phyloP scores from a whole-genome alignment of 2,797 vertebrate genomes.

The Clamator glandarius region DNA sequence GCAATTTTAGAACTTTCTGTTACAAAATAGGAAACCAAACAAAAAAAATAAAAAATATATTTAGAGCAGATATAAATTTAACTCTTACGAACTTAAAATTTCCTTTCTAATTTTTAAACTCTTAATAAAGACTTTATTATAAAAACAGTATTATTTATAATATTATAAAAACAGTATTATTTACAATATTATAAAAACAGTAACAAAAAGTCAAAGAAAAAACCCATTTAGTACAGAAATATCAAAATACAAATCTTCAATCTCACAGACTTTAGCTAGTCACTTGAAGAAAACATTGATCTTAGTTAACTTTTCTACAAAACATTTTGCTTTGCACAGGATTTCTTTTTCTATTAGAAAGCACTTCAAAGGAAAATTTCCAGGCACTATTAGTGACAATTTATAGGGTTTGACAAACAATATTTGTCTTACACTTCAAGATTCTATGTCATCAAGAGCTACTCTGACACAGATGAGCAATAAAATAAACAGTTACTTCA shows the following conservation, averaged over 20 bases:
- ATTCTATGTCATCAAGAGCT: constrained; percentile 5
- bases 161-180: background rate
- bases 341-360: background rate
- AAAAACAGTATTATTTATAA: background rate
- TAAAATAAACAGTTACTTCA: constrained; percentile 46
- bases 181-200: background rate
- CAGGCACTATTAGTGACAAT: background rate
- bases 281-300: background rate
- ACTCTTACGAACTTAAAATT: background rate
- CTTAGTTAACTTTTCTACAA: background rate
- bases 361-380: background rate
- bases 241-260: background rate
- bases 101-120: background rate
- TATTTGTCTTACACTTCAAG: constrained; percentile 4
- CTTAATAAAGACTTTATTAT: background rate
- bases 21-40: background rate
- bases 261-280: background rate
- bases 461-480: background rate
- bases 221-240: background rate
- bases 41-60: background rate
- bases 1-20: background rate
- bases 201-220: background rate
- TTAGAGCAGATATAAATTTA: background rate
- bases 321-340: background rate
- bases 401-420: background rate